Percentiles rank a stretch among this genome's conserved stretches.
Conservation (phyloP, 2,888 invertebrate genomes). For the Gasteruption jaculator region DNA sequence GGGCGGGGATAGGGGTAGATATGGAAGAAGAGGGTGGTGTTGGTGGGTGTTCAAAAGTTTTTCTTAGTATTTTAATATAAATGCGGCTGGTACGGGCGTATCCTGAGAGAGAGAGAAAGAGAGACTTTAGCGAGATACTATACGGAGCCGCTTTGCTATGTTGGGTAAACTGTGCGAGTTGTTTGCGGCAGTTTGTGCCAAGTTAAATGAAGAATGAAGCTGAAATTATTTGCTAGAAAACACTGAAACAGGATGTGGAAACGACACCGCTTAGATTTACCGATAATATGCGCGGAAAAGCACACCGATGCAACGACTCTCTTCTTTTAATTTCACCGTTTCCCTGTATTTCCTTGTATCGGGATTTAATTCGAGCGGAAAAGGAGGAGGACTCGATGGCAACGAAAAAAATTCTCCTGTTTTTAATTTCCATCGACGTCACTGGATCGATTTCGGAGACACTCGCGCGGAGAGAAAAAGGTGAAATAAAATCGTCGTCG, state of each 20-base stretch:
- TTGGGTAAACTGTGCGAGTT: conserved; percentile 40
- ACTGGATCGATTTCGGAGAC: too few relatives aligned
- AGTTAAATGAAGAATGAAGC: conserved; percentile 53
- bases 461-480: too few relatives aligned
- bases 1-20: conserved; percentile 16
- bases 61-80: conserved; percentile 53
- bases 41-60: conserved; percentile 46
- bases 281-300: too few relatives aligned
- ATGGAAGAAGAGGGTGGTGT: conserved; percentile 16
- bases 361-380: too few relatives aligned
- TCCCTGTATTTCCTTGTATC: too few relatives aligned
- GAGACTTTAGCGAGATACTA: conserved; percentile 32
- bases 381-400: too few relatives aligned
- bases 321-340: too few relatives aligned
- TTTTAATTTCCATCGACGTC: too few relatives aligned
- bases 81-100: conserved; percentile 42
- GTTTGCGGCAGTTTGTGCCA: conserved; percentile 53
- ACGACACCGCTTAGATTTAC: conserved; percentile 50
- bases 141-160: conserved; percentile 20
- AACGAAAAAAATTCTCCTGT: too few relatives aligned
- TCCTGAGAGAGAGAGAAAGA: conserved; percentile 12
- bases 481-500: too few relatives aligned
- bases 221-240: conserved; percentile 52
- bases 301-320: too few relatives aligned
- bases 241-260: conserved; percentile 52